Evolutionary conservation across 37 sponge, comb jelly and placozoan genomes (phyloP).

Genomic region (Trichoplax adhaerens): DNA sequence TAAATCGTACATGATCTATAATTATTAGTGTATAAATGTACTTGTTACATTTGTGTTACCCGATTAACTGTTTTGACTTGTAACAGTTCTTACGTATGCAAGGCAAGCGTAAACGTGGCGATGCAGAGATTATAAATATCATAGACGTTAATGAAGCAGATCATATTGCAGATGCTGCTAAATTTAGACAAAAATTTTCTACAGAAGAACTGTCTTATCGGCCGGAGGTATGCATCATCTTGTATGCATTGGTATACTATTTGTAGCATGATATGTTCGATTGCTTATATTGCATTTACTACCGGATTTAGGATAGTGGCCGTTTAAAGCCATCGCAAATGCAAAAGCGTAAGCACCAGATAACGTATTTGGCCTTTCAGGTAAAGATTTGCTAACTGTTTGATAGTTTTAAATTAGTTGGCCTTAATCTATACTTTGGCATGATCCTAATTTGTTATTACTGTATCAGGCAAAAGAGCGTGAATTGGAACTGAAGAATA

Average conservation of each 20-base stretch:
- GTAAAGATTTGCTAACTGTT: background rate
- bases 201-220: constrained; percentile 3
- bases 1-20: too few species aligned
- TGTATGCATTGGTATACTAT: background rate
- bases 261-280: too few species aligned
- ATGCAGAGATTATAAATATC: background rate
- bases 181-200: background rate
- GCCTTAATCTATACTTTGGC: background rate
- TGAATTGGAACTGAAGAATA: constrained; percentile 62
- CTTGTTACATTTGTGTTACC: too few species aligned
- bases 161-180: constrained; percentile 7
- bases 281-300: too few species aligned
- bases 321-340: too few species aligned
- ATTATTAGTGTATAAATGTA: too few species aligned
- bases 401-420: background rate
- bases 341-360: constrained; percentile 45
- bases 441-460: background rate
- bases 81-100: too few species aligned
- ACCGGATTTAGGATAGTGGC: too few species aligned
- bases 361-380: constrained; percentile 30
- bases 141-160: constrained; percentile 5
- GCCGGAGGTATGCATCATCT: background rate
- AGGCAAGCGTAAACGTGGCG: too few species aligned
- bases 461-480: constrained; percentile 55
- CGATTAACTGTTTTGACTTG: too few species aligned